A percentile compares a stretch with the other conserved stretches of the same genome.
phyloP scores from a whole-genome alignment of 1,140 invertebrate species.

The Myzus persicae region DNA sequence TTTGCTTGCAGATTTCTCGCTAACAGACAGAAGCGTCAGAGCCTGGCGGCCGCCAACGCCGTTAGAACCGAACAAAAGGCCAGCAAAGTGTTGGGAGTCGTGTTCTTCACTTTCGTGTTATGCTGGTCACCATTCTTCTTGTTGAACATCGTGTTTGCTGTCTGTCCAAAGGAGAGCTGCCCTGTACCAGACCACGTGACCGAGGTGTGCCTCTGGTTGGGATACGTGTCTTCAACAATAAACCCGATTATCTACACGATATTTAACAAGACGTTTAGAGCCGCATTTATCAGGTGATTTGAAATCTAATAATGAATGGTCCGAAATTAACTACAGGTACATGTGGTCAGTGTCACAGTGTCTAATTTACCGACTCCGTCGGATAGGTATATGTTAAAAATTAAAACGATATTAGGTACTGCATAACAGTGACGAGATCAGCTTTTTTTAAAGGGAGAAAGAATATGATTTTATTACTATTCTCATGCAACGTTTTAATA shows the following conservation, averaged over 20 bases:
- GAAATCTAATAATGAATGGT: background rate
- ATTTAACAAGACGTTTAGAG: constrained; percentile 86
- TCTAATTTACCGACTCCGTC: no score
- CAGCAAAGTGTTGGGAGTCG: constrained; percentile 81
- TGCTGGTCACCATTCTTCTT: constrained; percentile 92
- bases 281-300: constrained; percentile 80
- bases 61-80: constrained; percentile 86
- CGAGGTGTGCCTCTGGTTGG: constrained; percentile 83
- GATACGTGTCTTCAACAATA: constrained; percentile 87
- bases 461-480: no score
- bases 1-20: constrained; percentile 61
- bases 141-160: constrained; percentile 82
- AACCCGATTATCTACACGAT: constrained; percentile 88
- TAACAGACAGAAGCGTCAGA: constrained; percentile 66
- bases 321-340: background rate
- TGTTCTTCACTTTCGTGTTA: constrained; percentile 89
- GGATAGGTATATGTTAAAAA: no score
- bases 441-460: no score
- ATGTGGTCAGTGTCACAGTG: background rate
- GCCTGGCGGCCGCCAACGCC: constrained; percentile 76
- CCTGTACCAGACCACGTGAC: constrained; percentile 76
- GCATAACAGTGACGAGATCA: no score
- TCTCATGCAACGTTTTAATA: no score
- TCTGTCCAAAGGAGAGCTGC: constrained; percentile 72
- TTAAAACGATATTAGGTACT: no score